Percentiles rank a stretch among this genome's conserved stretches.
Evolutionary conservation across 2,888 invertebrate genomes (phyloP).

Genomic region (Parasteatoda lunata): DNA sequence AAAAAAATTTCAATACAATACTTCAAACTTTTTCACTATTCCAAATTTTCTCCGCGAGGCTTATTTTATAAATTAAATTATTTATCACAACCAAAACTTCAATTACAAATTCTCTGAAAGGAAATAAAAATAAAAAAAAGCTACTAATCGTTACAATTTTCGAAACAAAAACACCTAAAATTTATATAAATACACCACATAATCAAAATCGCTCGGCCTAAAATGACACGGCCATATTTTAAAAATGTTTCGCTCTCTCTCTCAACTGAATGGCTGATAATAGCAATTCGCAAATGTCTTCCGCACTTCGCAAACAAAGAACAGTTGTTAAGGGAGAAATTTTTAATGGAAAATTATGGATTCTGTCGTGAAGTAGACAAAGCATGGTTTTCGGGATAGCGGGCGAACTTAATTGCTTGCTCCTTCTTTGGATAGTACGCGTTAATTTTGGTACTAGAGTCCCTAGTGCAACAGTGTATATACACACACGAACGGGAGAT

Average conservation of each 20-base stretch:
- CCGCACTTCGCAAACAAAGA: slow-evolving; percentile 33
- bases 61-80: not conserved
- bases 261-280: not conserved
- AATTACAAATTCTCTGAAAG: not conserved
- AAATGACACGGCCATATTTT: slow-evolving; percentile 41
- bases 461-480: slow-evolving; percentile 14
- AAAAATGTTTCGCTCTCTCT: slow-evolving; percentile 5
- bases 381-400: slow-evolving; percentile 22
- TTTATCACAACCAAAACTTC: not conserved
- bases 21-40: no score
- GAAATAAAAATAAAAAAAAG: no score
- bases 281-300: slow-evolving; percentile 46
- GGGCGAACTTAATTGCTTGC: slow-evolving; percentile 38
- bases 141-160: no score
- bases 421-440: slow-evolving; percentile 10
- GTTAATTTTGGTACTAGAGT: slow-evolving; percentile 30
- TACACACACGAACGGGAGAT: slow-evolving; percentile 22
- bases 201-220: not conserved
- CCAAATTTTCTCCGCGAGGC: no score
- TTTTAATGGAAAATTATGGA: slow-evolving; percentile 67
- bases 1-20: no score
- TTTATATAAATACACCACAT: not conserved
- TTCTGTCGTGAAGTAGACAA: slow-evolving; percentile 51
- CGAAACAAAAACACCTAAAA: no score
- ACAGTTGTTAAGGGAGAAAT: slow-evolving; percentile 36